A percentile compares a stretch with the other conserved stretches of the same genome.
These are phyloP conservation scores for Serranus cabrilla DNA, from an alignment of 2,797 vertebrate species.

Conservation along the genomic window DNA sequence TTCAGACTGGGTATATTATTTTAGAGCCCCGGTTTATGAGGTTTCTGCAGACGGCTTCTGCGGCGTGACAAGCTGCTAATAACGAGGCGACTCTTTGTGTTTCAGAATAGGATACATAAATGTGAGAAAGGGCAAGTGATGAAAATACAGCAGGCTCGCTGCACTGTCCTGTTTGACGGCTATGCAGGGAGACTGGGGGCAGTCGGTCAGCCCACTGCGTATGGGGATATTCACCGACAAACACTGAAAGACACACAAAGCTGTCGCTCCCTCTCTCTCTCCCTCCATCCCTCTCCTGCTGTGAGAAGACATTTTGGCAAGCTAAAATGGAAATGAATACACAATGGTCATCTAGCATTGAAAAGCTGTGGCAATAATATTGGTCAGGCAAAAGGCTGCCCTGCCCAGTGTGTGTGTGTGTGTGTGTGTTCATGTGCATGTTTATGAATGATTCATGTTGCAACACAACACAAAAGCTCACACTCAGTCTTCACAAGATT, in stretches of 20 bases:
- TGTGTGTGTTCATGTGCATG: conserved; percentile 39
- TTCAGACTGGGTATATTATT: conserved; percentile 18
- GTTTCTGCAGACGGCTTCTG: conserved; percentile 2
- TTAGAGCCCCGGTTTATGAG: conserved; percentile 1
- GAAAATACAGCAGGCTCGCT: conserved; percentile 18
- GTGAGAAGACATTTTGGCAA: conserved; percentile 83
- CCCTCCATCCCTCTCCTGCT: conserved; percentile 71
- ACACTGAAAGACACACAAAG: conserved; percentile 76
- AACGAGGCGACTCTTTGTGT: neutral
- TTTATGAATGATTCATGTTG: conserved; percentile 69
- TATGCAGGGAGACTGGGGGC: conserved; percentile 38
- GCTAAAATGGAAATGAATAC: conserved; percentile 77
- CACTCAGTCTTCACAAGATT: conserved; percentile 55
- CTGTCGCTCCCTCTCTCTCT: conserved; percentile 52
- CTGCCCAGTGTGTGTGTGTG: conserved; percentile 34
- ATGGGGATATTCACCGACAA: conserved; percentile 61
- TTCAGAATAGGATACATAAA: neutral
- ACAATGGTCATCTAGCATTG: conserved; percentile 79
- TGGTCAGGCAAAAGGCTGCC: conserved; percentile 58
- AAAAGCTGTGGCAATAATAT: conserved; percentile 70
- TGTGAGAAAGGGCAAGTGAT: conserved; percentile 34
- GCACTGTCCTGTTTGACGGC: conserved; percentile 53
- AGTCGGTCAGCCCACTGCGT: conserved; percentile 48
- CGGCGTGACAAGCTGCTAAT: conserved; percentile 4
- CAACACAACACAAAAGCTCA: conserved; percentile 58